phyloP scores from a whole-genome alignment of 2,888 invertebrate genomes.

The Bedellia somnulentella region DNA sequence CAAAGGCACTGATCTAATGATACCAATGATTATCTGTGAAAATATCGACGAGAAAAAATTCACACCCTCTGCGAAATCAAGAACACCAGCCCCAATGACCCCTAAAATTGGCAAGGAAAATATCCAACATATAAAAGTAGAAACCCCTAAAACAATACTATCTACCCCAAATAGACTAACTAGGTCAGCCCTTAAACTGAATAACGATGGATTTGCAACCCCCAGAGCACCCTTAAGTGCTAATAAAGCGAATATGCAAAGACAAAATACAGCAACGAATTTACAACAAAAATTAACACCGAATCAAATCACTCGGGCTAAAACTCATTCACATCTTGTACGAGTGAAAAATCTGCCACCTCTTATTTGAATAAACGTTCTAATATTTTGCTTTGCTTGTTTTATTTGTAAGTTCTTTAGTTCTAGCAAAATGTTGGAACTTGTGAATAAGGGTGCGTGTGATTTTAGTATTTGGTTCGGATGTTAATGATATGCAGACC shows the following conservation, averaged over 20 bases:
- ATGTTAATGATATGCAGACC: no score
- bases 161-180: constrained; percentile 39
- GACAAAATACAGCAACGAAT: constrained; percentile 26
- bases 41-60: constrained; percentile 16
- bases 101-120: constrained; percentile 45
- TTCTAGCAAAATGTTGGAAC: neutral
- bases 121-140: constrained; percentile 22
- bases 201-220: constrained; percentile 39
- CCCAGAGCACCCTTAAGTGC: constrained; percentile 42
- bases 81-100: constrained; percentile 23
- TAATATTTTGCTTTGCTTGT: constrained; percentile 1
- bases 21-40: constrained; percentile 12
- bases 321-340: constrained; percentile 35
- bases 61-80: constrained; percentile 27
- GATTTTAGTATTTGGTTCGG: no score
- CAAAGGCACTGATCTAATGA: constrained; percentile 7
- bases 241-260: constrained; percentile 28
- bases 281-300: constrained; percentile 29
- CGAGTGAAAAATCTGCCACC: constrained; percentile 40
- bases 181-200: constrained; percentile 34
- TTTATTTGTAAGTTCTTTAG: neutral
- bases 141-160: constrained; percentile 29
- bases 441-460: neutral
- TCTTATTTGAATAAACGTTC: constrained; percentile 20
- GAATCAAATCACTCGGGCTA: constrained; percentile 32